Evolutionary conservation across 1,140 invertebrate genomes (phyloP).

Genomic region (Arion vulgaris): DNA sequence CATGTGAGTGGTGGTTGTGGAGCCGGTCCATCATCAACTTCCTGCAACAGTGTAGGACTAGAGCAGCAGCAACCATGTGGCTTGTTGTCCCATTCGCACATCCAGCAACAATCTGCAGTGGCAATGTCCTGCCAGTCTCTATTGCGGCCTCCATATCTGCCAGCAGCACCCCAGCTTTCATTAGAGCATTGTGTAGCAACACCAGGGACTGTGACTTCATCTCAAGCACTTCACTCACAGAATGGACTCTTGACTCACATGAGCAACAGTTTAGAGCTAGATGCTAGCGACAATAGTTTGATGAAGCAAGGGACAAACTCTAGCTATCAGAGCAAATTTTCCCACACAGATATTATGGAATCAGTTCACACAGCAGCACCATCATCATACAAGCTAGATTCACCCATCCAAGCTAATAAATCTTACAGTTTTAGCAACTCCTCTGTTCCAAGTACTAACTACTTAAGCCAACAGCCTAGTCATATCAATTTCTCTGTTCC

Average conservation of each 20-base stretch:
- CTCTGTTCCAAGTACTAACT: not conserved
- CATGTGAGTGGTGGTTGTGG: not conserved
- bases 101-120: not conserved
- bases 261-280: not conserved
- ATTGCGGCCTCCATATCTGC: not conserved
- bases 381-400: not conserved
- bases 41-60: not conserved
- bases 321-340: not conserved
- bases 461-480: not conserved
- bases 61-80: not conserved
- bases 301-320: not conserved
- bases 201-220: not conserved
- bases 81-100: not conserved
- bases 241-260: not conserved
- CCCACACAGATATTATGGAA: not conserved
- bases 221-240: not conserved
- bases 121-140: not conserved
- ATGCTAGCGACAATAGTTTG: not conserved
- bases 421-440: not conserved
- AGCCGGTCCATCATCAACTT: not conserved
- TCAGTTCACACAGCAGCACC: not conserved
- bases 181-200: not conserved
- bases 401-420: not conserved
- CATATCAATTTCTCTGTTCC: not conserved
- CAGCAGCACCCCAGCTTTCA: not conserved